Conservation (phyloP, 2,113 vertebrate species). For the Poecile atricapillus region DNA sequence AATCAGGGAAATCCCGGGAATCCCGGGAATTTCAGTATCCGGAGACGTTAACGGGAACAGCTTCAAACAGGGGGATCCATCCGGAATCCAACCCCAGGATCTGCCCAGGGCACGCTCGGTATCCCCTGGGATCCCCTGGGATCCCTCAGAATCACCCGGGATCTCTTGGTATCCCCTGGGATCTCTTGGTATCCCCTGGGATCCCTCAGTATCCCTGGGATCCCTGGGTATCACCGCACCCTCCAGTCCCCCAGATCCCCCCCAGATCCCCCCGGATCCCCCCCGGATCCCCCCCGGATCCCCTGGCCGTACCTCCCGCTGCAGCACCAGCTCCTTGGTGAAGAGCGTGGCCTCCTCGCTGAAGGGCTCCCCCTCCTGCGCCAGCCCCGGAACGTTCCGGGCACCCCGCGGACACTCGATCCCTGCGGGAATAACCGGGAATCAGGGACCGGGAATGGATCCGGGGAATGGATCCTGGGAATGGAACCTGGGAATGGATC, state of each 20-base stretch:
- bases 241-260: too few species aligned
- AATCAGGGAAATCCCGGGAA: not conserved
- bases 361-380: slow-evolving; percentile 92
- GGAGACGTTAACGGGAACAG: fast-evolving
- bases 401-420: slow-evolving; percentile 95
- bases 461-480: not conserved
- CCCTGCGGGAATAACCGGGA: slow-evolving; percentile 65
- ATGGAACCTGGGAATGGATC: not conserved
- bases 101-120: not conserved
- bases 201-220: not conserved
- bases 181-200: too few species aligned
- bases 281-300: too few species aligned
- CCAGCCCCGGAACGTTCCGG: slow-evolving; percentile 82
- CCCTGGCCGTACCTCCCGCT: slow-evolving; percentile 89
- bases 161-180: not conserved
- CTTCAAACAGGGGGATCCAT: not conserved
- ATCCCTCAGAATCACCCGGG: not conserved
- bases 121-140: not conserved
- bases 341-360: slow-evolving; percentile 92
- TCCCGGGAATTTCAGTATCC: not conserved
- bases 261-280: not conserved
- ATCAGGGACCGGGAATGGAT: not conserved
- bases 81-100: not conserved
- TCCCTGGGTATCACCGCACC: not conserved
- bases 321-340: slow-evolving; percentile 96